Percentiles rank a stretch among this genome's conserved stretches.
Evolutionary conservation across 2,113 vertebrate species (phyloP).

Genomic region (human): DNA sequence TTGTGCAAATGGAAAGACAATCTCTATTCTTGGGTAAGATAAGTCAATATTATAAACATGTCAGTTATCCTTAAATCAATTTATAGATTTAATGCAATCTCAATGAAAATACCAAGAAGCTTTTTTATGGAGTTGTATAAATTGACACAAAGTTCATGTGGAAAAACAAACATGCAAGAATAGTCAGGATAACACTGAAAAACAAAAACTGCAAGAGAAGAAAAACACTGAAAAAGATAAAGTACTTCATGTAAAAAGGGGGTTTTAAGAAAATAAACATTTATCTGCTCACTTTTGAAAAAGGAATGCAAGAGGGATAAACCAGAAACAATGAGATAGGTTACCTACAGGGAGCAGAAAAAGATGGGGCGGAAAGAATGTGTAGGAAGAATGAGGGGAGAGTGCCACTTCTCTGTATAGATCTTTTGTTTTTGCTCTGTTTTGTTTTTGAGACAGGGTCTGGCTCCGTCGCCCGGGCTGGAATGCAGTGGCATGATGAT

Average conservation of each 20-base stretch:
- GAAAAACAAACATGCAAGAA: constrained; percentile 38
- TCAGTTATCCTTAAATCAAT: constrained; percentile 44
- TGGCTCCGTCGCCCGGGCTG: no score
- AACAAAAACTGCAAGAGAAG: not conserved
- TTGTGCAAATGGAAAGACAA: constrained; percentile 27
- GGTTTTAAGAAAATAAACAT: constrained; percentile 31
- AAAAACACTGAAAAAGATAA: constrained; percentile 21
- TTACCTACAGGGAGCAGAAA: not conserved
- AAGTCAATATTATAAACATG: constrained; percentile 33
- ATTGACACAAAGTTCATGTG: constrained; percentile 57
- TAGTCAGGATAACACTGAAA: not conserved
- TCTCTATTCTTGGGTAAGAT: constrained; percentile 2
- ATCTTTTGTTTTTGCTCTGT: not conserved
- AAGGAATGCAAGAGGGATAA: not conserved
- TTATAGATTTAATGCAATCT: constrained; percentile 50
- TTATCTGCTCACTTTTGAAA: not conserved
- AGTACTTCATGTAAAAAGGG: not conserved
- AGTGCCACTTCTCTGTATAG: not conserved
- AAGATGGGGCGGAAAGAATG: not conserved
- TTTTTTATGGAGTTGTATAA: constrained; percentile 26
- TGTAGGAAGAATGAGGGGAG: not conserved
- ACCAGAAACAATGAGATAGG: not conserved
- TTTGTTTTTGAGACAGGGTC: not conserved
- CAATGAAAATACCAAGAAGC: constrained; percentile 58
- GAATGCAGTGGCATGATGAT: no score